These are phyloP conservation scores for Leptopterna dolabrata DNA, from an alignment of 2,888 invertebrate genomes.

Conservation along the genomic window DNA sequence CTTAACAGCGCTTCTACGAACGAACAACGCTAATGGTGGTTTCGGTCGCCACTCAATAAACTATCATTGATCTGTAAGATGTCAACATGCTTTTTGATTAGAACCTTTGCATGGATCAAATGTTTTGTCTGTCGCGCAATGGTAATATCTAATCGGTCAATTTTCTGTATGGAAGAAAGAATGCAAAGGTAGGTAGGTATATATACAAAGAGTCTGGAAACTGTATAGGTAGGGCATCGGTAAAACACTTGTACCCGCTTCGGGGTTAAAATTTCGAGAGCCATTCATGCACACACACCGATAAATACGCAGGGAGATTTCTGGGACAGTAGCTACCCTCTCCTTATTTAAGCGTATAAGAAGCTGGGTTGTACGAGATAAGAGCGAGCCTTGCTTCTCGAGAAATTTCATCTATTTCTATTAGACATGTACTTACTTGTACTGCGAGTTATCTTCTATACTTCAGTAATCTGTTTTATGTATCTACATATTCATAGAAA, in stretches of 20 bases:
- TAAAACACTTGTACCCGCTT: background rate
- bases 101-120: background rate
- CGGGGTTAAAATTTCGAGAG: background rate
- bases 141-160: background rate
- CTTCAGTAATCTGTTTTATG: no score
- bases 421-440: no score
- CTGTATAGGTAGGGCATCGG: background rate
- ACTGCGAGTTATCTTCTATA: no score
- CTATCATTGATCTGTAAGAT: no score
- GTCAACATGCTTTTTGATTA: background rate
- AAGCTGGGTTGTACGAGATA: background rate
- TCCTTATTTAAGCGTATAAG: background rate
- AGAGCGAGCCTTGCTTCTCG: background rate
- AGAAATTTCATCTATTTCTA: no score
- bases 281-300: background rate
- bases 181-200: background rate
- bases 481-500: no score
- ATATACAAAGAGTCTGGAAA: background rate
- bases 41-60: no score
- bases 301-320: background rate
- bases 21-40: no score
- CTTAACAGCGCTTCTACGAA: no score
- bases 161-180: background rate
- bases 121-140: background rate
- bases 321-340: background rate